A percentile compares a stretch with the other conserved stretches of the same genome.
phyloP scores from a whole-genome alignment of 2,113 vertebrate genomes.

The Isichthys henryi region DNA sequence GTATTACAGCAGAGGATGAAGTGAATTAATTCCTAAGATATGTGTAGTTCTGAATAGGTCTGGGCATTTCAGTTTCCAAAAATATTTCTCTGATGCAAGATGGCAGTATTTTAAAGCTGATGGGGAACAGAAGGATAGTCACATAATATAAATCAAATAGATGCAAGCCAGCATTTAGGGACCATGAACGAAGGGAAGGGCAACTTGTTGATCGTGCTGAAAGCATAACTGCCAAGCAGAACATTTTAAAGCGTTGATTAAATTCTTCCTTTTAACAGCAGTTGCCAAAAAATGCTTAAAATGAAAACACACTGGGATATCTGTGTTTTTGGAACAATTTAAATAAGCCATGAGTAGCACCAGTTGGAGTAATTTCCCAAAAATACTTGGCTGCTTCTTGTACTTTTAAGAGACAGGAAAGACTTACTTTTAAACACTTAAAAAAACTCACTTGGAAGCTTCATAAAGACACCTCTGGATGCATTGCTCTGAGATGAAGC shows the following conservation, averaged over 20 bases:
- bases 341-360: neutral
- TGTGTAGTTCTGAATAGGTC: slow-evolving; percentile 57
- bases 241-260: slow-evolving; percentile 19
- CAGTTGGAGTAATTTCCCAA: neutral
- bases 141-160: slow-evolving; percentile 67
- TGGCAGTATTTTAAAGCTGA: slow-evolving; percentile 72
- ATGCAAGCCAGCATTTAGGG: slow-evolving; percentile 57
- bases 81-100: slow-evolving; percentile 69
- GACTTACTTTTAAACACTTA: neutral
- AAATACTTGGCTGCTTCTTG: neutral
- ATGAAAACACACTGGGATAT: neutral
- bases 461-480: neutral
- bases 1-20: slow-evolving; percentile 58
- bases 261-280: slow-evolving; percentile 14
- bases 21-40: slow-evolving; percentile 70
- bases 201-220: slow-evolving; percentile 43
- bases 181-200: slow-evolving; percentile 38
- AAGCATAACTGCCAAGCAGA: slow-evolving; percentile 34
- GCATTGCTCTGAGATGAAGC: neutral
- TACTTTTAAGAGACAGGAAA: neutral
- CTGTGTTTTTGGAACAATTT: slow-evolving; percentile 10
- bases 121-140: slow-evolving; percentile 72
- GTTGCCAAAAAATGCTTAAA: slow-evolving; percentile 5
- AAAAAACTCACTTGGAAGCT: neutral
- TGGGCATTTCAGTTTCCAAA: slow-evolving; percentile 65